phyloP scores from a whole-genome alignment of 2,113 vertebrate species.

The Hiodon tergisus region DNA sequence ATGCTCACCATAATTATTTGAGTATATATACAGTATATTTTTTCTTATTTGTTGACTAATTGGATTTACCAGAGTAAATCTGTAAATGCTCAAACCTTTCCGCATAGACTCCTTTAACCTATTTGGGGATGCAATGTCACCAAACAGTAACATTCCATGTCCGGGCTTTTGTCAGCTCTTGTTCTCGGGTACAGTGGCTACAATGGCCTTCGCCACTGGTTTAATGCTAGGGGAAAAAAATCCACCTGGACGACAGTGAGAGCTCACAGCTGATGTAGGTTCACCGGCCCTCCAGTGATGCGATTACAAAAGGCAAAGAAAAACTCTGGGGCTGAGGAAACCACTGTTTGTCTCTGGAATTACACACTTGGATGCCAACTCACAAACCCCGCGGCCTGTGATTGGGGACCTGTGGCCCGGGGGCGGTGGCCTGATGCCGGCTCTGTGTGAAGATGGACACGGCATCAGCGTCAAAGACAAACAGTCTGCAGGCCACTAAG shows the following conservation, averaged over 20 bases:
- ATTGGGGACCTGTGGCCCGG: constrained; percentile 13
- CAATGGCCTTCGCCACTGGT: background rate
- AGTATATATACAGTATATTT: too few relatives aligned
- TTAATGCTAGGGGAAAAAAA: background rate
- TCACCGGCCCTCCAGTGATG: constrained; percentile 56
- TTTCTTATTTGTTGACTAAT: too few relatives aligned
- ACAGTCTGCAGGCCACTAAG: constrained; percentile 56
- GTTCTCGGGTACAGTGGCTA: background rate
- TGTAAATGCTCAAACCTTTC: too few relatives aligned
- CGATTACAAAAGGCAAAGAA: constrained; percentile 41
- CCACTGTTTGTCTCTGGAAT: constrained; percentile 64
- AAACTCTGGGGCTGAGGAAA: constrained; percentile 53
- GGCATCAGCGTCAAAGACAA: constrained; percentile 64
- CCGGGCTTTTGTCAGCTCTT: background rate
- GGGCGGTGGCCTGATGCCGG: constrained; percentile 62
- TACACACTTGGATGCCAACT: constrained; percentile 65
- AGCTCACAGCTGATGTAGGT: constrained; percentile 34
- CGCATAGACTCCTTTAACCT: too few relatives aligned
- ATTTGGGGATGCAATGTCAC: too few relatives aligned
- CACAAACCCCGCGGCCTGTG: constrained; percentile 51
- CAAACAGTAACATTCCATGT: background rate
- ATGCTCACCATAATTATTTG: too few relatives aligned
- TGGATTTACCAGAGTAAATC: too few relatives aligned
- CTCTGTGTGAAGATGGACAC: constrained; percentile 66
- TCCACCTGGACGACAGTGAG: background rate